phyloP scores from a whole-genome alignment of 2,797 vertebrate species.

The Enoplosus armatus region DNA sequence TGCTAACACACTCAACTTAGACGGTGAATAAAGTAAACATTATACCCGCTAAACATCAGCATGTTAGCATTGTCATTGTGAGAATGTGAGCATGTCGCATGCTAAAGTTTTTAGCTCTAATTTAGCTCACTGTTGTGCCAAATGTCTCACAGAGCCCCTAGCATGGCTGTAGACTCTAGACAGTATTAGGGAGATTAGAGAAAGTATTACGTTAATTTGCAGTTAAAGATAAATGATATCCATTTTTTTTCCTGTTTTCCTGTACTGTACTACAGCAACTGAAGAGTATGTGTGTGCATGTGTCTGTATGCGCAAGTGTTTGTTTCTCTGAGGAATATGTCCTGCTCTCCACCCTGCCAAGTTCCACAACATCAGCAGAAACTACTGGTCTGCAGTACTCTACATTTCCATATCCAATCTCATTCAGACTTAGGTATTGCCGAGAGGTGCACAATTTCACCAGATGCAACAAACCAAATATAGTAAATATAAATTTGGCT shows the following conservation, averaged over 20 bases:
- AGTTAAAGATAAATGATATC: background rate
- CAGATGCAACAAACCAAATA: constrained; percentile 60
- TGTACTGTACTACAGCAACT: constrained; percentile 22
- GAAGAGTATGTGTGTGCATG: constrained; percentile 13
- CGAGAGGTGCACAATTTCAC: constrained; percentile 64
- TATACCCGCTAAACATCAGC: background rate
- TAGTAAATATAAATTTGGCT: constrained; percentile 55
- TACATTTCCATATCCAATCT: constrained; percentile 80
- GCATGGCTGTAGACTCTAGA: too few species aligned
- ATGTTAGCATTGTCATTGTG: background rate
- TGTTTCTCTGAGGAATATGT: constrained; percentile 67
- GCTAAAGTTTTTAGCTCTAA: background rate
- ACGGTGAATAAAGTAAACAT: background rate
- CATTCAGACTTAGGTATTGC: constrained; percentile 66
- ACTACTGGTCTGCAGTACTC: constrained; percentile 55
- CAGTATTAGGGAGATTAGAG: background rate
- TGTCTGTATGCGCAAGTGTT: constrained; percentile 43
- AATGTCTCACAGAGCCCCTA: too few species aligned
- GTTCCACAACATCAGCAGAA: constrained; percentile 78
- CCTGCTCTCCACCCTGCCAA: constrained; percentile 50
- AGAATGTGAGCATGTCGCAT: background rate
- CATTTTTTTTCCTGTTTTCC: constrained; percentile 3
- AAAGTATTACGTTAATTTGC: background rate
- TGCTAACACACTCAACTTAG: background rate
- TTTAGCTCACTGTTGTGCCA: background rate